Percentiles rank a stretch among this genome's conserved stretches.
phyloP scores from a whole-genome alignment of 2,113 vertebrate species.

The Lamprologus sp. region DNA sequence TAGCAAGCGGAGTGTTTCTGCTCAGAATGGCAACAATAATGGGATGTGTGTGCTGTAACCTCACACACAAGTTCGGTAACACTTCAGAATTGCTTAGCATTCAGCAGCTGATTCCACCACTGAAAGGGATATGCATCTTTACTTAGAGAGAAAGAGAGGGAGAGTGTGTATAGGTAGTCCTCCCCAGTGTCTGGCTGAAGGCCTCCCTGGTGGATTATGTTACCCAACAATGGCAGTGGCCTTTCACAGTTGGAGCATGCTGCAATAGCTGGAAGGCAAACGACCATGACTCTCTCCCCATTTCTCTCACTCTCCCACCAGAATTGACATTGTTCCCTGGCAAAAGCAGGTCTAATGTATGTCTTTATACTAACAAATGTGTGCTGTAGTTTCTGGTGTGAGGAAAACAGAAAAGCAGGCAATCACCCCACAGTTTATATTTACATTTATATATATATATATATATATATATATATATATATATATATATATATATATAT shows the following conservation, averaged over 20 bases:
- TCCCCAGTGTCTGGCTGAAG: constrained; percentile 37
- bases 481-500: neutral
- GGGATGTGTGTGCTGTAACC: neutral
- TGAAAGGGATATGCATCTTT: constrained; percentile 31
- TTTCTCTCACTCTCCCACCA: neutral
- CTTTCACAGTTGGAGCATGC: constrained; percentile 58
- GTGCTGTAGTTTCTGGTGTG: constrained; percentile 5
- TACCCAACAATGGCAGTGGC: constrained; percentile 57
- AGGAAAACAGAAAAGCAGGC: neutral
- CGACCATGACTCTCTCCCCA: constrained; percentile 30
- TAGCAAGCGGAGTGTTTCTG: neutral
- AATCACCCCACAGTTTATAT: neutral
- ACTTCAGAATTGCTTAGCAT: constrained; percentile 33
- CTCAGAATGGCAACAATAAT: constrained; percentile 10
- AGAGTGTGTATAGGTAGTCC: constrained; percentile 17
- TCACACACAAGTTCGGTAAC: neutral
- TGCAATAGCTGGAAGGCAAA: constrained; percentile 48
- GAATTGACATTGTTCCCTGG: constrained; percentile 25
- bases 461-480: neutral
- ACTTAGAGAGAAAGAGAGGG: neutral
- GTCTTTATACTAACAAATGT: constrained; percentile 32
- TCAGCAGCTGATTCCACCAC: constrained; percentile 27
- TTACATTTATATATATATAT: neutral
- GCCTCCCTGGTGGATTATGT: constrained; percentile 63
- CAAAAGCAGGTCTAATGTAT: constrained; percentile 14